Base-by-base conservation (phyloP, 2,797 vertebrate genomes). In the Bovichtus variegatus region DNA sequence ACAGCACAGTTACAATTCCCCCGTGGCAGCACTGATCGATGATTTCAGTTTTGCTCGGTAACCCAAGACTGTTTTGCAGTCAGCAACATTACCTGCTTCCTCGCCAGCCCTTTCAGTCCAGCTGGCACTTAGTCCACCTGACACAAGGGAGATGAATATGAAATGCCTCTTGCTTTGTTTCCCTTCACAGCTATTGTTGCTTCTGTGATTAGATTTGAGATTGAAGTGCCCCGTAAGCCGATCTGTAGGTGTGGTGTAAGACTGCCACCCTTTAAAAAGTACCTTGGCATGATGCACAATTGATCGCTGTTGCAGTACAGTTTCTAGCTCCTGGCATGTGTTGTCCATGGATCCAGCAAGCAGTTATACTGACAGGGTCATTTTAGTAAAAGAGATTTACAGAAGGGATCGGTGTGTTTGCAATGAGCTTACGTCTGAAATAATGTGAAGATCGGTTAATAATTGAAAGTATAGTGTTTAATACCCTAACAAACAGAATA, bases 81-180 rank as follows among this genome's bases (percentile, higher is more conserved):
- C 87, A 79, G 90, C 86, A 90, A 72, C 89, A 87, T 85, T 89
- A 93, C 89, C 90, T 92, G 89, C 77, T 63, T 87, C 78, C 78
- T 74, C 29, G 38, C 71, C 83, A 84, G 80, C 75, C 72, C 81
- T 88, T 78, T 85, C 90, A 87, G 76, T 89, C 81, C 89, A 87
- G 81, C 90, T 91, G 92, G 89, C 89, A 88, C 76, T 89, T 78
- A 83, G 82, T 88, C 81, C 77, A 86, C 84, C 89, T 87, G 86
- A 93, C 91, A 89, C 90, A 81, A 36, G 91, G 91, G 91, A 92
- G 89, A 85, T 81, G 88, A 86, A 91, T 92, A 93, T 94, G 88
- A 93, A 92, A 91, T 87, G 90, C 83, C 88, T 85, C 81, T 89
- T 83, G 89, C 87, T 89, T 92, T 93, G 90, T 92, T 92, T 92